Base-by-base conservation (phyloP, 2,797 vertebrate genomes). In the Chelmon rostratus region DNA sequence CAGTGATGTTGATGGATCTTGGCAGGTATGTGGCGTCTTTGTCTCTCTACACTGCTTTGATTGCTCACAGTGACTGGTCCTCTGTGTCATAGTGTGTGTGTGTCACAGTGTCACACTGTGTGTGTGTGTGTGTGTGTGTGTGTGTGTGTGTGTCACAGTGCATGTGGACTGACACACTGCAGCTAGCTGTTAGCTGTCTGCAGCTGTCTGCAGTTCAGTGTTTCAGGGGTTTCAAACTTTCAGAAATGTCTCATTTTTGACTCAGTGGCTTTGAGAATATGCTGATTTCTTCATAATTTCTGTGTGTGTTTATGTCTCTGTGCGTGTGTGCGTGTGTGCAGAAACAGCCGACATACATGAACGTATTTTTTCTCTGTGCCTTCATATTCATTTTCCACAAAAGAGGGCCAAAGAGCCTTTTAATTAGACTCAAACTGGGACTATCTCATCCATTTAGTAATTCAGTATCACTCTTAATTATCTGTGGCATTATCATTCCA, bases 61-160 rank as follows among this genome's bases (percentile, higher is more conserved):
- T 54, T 87, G 84, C 84, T 88, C 83, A 79, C 88, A 84, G 86
- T 81, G 76, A 83, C 84, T 84, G 79, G 85, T 84, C 73, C 86
- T 80, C 72, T 85, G 81, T 68, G 57, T 67, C 28, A 12, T n/a
- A 5, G 19, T 31, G 38, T 40, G 33, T 25, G 49, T 52, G 50
- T 35, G 52, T 31, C n/a, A n/a, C n/a, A n/a, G n/a, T 31, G 28
- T 31, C 28, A 31, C 28, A 31, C 58, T 72, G 37, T 69, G 25
- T 23, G 33, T 37, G 53, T 31, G 63, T 59, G 50, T 56, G 16
- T 68, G 65, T 38, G n/a, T 49, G 58, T 63, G 25, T 64, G 28
- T 65, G 63, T 65, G 62, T 65, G 62, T 65, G 38, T 61, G 10
- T 52, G 49, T 52, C n/a, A n/a, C n/a, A n/a, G n/a, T n/a, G n/a